Base-by-base conservation (phyloP, 2,888 invertebrate genomes). In the Melangyna quadrimaculata region DNA sequence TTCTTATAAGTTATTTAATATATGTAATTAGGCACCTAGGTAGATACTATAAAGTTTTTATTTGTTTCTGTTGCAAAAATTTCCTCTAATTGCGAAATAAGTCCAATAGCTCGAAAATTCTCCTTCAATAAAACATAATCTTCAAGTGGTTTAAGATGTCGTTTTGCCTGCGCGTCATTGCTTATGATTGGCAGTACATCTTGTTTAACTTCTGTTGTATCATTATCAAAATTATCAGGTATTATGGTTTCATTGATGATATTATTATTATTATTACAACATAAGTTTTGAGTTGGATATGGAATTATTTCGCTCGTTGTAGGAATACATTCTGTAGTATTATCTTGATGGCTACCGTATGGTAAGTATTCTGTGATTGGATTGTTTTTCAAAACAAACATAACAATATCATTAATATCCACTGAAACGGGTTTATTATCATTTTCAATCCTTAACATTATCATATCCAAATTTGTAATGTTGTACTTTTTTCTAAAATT, bases 21-120 rank as follows among this genome's bases (percentile, higher is more conserved):
- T n/a, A n/a, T n/a, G n/a, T n/a, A n/a, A n/a, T n/a, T n/a, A n/a
- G n/a, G n/a, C n/a, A n/a, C n/a, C n/a, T n/a, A n/a, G n/a, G n/a
- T n/a, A n/a, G n/a, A n/a, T n/a, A n/a, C n/a, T n/a, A n/a, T n/a
- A n/a, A n/a, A n/a, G n/a, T n/a, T n/a, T n/a, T n/a, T n/a, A n/a
- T n/a, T n/a, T 55, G 10, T 37, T 59, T 27, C 19, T 8, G 59
- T 4, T 7, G 89, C 89, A n/a, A 91, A 90, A 32, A 91, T 88
- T 55, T 90, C 89, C 37, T 91, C 90, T 22, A 91, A 87, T 69
- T 91, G 91, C 3, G 90, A 88, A 24, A 91, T 88, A 35, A 91
- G 83, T 3, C 91, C 91, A 45, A 91, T 91, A 37, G 89, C 91
- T 19, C 91, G 89, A 87, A 90, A 91, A 73, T 91, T 91, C 59